These are phyloP conservation scores for Loris lydekkerianus DNA, from an alignment of 2,797 vertebrate genomes.

Conservation along the genomic window DNA sequence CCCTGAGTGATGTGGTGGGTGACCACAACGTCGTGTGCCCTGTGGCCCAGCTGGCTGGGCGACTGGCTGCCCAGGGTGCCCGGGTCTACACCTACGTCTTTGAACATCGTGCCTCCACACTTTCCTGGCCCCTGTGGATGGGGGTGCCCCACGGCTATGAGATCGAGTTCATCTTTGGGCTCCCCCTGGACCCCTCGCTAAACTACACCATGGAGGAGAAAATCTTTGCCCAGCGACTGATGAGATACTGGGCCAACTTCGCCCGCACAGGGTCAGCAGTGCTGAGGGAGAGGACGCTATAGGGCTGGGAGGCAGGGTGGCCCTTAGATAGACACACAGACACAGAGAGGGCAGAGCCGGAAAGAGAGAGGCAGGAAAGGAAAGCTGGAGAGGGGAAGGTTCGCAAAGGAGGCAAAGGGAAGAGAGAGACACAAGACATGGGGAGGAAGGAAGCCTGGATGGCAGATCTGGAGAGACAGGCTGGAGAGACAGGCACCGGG, in stretches of 20 bases:
- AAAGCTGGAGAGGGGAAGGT: too few relatives aligned
- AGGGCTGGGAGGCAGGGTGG: not conserved
- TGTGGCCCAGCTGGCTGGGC: slow-evolving; percentile 91
- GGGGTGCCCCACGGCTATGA: slow-evolving; percentile 98
- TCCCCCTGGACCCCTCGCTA: slow-evolving; percentile 93
- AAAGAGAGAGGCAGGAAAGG: not conserved
- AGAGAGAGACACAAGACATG: not conserved
- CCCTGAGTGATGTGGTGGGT: slow-evolving; percentile 95
- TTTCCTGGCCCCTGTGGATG: slow-evolving; percentile 97
- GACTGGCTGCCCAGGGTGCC: slow-evolving; percentile 90
- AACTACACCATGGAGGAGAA: slow-evolving; percentile 95
- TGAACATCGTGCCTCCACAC: slow-evolving; percentile 95
- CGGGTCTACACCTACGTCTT: slow-evolving; percentile 94
- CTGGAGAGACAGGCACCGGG: not conserved
- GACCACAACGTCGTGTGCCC: slow-evolving; percentile 97
- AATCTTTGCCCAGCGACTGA: slow-evolving; percentile 93
- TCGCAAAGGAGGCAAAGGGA: not conserved
- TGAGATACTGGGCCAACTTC: slow-evolving; percentile 98
- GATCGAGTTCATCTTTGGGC: slow-evolving; percentile 96
- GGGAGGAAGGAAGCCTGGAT: not conserved
- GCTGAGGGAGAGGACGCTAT: slow-evolving; percentile 14
- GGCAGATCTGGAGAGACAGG: not conserved
- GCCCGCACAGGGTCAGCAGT: slow-evolving; percentile 93
- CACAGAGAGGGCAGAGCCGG: not conserved
- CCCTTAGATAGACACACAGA: not conserved